Percentiles rank a stretch among this genome's conserved stretches.
Conservation (phyloP, 2,888 invertebrate genomes). For the Villa cingulata region DNA sequence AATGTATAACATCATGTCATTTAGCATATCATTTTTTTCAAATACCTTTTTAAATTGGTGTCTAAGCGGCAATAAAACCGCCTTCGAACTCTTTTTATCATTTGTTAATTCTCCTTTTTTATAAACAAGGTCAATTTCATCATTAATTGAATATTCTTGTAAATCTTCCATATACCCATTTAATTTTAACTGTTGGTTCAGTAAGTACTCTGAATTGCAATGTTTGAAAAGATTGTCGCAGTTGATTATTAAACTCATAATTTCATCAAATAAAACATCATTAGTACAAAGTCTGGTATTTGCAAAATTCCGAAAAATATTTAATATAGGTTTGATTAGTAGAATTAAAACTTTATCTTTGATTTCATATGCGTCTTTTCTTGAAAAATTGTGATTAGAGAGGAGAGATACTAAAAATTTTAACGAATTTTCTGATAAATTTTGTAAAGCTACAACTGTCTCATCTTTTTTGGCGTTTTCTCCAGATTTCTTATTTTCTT, state of each 20-base stretch:
- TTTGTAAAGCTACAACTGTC: background rate
- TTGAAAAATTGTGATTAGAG: constrained; percentile 11
- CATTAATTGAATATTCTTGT: too few relatives aligned
- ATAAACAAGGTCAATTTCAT: too few relatives aligned
- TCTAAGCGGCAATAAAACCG: too few relatives aligned
- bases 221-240: constrained; percentile 8
- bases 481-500: too few relatives aligned
- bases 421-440: background rate
- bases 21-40: constrained; percentile 7
- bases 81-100: too few relatives aligned
- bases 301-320: background rate
- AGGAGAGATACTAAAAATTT: constrained; percentile 1
- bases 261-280: background rate
- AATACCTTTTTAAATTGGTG: constrained; percentile 10
- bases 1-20: background rate
- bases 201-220: constrained; percentile 9
- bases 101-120: too few relatives aligned
- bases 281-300: background rate
- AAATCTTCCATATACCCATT: constrained; percentile 4
- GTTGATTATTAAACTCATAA: constrained; percentile 1
- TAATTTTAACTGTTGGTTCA: constrained; percentile 5
- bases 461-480: too few relatives aligned
- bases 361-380: constrained; percentile 12
- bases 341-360: constrained; percentile 2
- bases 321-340: constrained; percentile 7